phyloP scores from a whole-genome alignment of 2,888 invertebrate genomes.

The Abrostola tripartita region DNA sequence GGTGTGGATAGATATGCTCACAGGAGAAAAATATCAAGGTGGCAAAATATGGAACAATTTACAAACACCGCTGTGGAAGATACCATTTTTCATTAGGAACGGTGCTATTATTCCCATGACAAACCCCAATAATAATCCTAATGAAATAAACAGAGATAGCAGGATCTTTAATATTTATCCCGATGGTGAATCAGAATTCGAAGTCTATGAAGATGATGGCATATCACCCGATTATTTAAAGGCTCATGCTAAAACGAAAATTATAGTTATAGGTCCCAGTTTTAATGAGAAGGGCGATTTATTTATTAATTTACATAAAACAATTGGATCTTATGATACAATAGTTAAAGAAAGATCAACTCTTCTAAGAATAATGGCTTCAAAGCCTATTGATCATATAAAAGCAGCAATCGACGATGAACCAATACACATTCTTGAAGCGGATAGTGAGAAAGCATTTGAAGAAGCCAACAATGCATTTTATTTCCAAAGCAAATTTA shows the following conservation, averaged over 20 bases:
- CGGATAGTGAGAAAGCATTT: constrained; percentile 69
- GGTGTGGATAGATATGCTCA: constrained; percentile 81
- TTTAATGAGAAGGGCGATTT: constrained; percentile 68
- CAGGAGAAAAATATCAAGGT: constrained; percentile 80
- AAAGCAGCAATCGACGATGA: constrained; percentile 72
- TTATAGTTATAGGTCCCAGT: constrained; percentile 65
- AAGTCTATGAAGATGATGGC: constrained; percentile 83
- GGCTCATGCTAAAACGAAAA: constrained; percentile 68
- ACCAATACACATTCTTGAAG: constrained; percentile 63
- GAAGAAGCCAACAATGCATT: constrained; percentile 67
- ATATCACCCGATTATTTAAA: constrained; percentile 71
- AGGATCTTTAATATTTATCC: constrained; percentile 78
- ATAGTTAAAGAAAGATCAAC: constrained; percentile 74
- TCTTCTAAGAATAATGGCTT: constrained; percentile 73
- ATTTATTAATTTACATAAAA: constrained; percentile 71
- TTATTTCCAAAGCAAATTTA: constrained; percentile 69
- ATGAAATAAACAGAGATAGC: constrained; percentile 70
- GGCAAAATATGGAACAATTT: constrained; percentile 78
- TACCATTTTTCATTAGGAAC: constrained; percentile 80
- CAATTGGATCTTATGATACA: constrained; percentile 70
- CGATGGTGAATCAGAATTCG: constrained; percentile 67
- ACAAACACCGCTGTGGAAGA: constrained; percentile 77
- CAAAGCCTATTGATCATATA: constrained; percentile 63
- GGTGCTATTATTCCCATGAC: constrained; percentile 82
- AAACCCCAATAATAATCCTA: constrained; percentile 78